Evolutionary conservation across 2,888 invertebrate species (phyloP), one percentile per base, ranked within the genome.

Genomic region (Himalopsyche tibetana): DNA sequence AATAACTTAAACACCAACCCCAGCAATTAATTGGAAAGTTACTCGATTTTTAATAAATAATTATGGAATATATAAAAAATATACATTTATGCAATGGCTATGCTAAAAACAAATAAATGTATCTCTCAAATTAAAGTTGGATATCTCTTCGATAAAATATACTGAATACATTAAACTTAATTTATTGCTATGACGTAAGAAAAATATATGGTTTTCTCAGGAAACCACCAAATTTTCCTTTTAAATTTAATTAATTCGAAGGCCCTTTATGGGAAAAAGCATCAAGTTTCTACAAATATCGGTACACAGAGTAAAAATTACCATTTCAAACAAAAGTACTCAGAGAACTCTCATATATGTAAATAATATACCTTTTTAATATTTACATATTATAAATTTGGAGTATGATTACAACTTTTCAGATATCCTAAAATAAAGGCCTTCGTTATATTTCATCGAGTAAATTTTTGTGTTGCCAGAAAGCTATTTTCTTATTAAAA

Each of bases 321-420:
- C 28, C 74, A 74, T 74, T 74, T 36, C 74, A 74, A 74, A 74
- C 74, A 74, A 36, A 74, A 74, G 74, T 74, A 74, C 74, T 74
- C 74, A 12, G 28, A 12, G 38, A 74, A 74, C 74, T 74, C 74
- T 74, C 28, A 28, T 74, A 74, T 38, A 74, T 36, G 74, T 74
- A 74, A 74, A 74, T 74, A 36, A 36, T 74, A 74, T 74, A 74
- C 36, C 74, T 28, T 74, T 74, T 36, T 12, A 74, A 36, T 74
- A 74, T 74, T 74, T 74, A 38, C 28, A 74, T 74, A 74, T 36
- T 36, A 36, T 74, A 74, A 74, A 74, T 12, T 74, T 36, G 63
- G 8, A 63, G 63, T 28, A 19, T 6, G 19, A 63, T 63, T 19
- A 63, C 63, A 63, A 63, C 8, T 63, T 63, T 63, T n/a, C 28